Conservation (phyloP, 2,888 invertebrate genomes). For the Xiphydria camelus region DNA sequence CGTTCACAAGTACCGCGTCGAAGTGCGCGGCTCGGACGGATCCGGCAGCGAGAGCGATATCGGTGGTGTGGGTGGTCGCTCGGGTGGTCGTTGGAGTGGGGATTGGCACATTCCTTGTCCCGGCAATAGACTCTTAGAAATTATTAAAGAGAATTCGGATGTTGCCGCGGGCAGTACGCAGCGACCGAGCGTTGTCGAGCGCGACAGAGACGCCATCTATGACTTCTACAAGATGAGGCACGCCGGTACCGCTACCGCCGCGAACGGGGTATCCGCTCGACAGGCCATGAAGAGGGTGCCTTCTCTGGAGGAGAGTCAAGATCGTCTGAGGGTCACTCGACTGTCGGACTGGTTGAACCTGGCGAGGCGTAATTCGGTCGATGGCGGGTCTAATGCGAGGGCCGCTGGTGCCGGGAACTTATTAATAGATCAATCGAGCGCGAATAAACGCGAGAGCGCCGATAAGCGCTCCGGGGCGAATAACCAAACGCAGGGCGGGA, state of each 20-base stretch:
- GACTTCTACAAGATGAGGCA: constrained; percentile 9
- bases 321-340: constrained; percentile 46
- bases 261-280: background rate
- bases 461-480: constrained; percentile 6
- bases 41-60: constrained; percentile 5
- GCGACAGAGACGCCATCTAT: constrained; percentile 13
- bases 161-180: constrained; percentile 1
- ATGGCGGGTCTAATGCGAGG: constrained; percentile 14
- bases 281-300: background rate
- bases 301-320: constrained; percentile 26
- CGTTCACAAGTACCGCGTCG: constrained; percentile 30
- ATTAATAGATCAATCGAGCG: constrained; percentile 17
- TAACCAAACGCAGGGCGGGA: too few relatives aligned
- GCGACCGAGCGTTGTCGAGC: constrained; percentile 1
- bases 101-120: constrained; percentile 19
- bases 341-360: constrained; percentile 53
- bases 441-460: constrained; percentile 16
- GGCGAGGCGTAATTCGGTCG: constrained; percentile 35
- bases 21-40: constrained; percentile 9
- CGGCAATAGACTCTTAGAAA: constrained; percentile 38
- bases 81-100: constrained; percentile 13
- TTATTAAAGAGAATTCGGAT: constrained; percentile 45
- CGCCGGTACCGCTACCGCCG: constrained; percentile 1
- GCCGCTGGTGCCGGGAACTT: constrained; percentile 16
- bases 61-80: constrained; percentile 6